A percentile compares a stretch with the other conserved stretches of the same genome.
phyloP scores from a whole-genome alignment of 2,113 vertebrate species.

The Muntiacus muntjak region DNA sequence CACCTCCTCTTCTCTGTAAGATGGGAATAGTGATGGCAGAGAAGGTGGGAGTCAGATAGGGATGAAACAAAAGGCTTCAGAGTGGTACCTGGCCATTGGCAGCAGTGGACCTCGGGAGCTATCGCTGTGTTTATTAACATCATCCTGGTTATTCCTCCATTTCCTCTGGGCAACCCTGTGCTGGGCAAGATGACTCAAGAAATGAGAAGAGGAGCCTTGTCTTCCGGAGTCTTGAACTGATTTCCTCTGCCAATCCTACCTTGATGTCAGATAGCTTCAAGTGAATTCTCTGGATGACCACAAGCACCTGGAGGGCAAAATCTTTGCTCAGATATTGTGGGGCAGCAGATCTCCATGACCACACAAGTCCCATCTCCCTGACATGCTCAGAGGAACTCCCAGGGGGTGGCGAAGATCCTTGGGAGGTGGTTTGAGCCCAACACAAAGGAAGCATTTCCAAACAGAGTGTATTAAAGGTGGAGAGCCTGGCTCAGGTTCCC shows the following conservation, averaged over 20 bases:
- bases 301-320: not conserved
- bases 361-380: not conserved
- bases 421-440: not conserved
- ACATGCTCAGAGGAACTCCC: not conserved
- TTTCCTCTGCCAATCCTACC: not conserved
- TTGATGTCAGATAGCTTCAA: rapidly evolving
- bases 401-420: rapidly evolving
- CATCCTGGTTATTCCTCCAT: rapidly evolving
- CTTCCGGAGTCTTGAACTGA: not conserved
- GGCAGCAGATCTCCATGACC: no score
- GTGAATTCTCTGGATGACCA: no score
- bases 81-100: rapidly evolving
- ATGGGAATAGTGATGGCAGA: rapidly evolving
- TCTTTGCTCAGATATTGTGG: not conserved
- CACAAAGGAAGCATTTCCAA: not conserved
- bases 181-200: not conserved
- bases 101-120: rapidly evolving
- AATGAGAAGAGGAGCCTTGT: rapidly evolving
- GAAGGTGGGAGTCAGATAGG: not conserved
- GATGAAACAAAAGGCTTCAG: not conserved
- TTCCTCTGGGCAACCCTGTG: not conserved
- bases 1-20: no score
- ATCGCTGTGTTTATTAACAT: no score
- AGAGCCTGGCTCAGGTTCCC: rapidly evolving
- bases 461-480: rapidly evolving